Base-by-base conservation (phyloP, 2,888 invertebrate species). In the Lasioglossum figueresi region DNA sequence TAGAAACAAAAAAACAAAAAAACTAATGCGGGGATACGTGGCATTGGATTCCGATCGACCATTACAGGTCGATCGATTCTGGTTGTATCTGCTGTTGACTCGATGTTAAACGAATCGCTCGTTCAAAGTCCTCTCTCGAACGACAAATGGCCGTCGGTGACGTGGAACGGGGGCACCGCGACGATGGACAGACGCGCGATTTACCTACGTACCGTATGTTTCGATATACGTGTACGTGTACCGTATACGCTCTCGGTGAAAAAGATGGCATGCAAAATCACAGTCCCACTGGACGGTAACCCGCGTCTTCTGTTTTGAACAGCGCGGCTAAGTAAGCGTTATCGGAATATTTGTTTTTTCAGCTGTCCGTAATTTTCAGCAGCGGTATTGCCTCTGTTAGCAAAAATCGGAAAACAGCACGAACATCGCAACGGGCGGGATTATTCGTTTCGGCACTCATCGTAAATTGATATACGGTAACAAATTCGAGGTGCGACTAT, bases 31-130 rank as follows among this genome's bases (percentile, higher is more conserved):
- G 81, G 84, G 85, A 85, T 85, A 91, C 84, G 87, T 84, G 91
- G 81, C 90, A 90, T 91, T 90, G 90, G 87, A 89, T 82, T 83
- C 85, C 89, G 86, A 91, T 90, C 86, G 87, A 79, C 87, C 89
- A 90, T 90, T 88, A 89, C 84, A 83, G 80, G 72, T 73, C 88
- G 90, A 91, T 91, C 88, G 91, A 91, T 91, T 87, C 90, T 80
- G 88, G 86, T 88, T 91, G 89, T 91, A 91, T 91, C 90, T 89
- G 89, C 85, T 90, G 91, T 91, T 91, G 91, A 91, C 91, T 91
- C 90, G 87, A 90, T 90, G 90, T 89, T 90, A 88, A 90, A 86
- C 89, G 91, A 91, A 88, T 89, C 84, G 88, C 83, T 86, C 87
- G 86, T 84, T 89, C 87, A 87, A 70, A 88, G 82, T 80, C 84